Evolutionary conservation across 2,888 invertebrate genomes (phyloP), one percentile per base, ranked within the genome.

Genomic region (Latheticus oryzae): DNA sequence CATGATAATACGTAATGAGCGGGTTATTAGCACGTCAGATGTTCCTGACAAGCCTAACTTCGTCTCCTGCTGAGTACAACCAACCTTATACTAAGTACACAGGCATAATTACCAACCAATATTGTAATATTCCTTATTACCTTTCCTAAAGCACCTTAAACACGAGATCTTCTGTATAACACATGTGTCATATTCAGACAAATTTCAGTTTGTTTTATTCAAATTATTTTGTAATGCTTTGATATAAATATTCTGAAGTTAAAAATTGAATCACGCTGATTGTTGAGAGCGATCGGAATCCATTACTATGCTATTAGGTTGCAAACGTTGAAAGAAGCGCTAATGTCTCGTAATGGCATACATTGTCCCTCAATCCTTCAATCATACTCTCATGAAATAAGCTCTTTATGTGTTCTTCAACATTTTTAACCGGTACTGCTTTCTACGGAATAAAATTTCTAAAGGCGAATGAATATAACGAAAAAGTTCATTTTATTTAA

Each of bases 311-410:
- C 75, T 75, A 74, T 75, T 75, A 75, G 73, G 73, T 70, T 72
- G 73, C 75, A 76, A 75, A 75, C 74, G 74, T 70, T 74, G 74
- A 76, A 76, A 76, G 76, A 74, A 73, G 71, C 75, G 74, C 73
- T 75, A 76, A 76, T 76, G 76, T 75, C 69, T 69, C 73, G 68
- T 76, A 75, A 76, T 76, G 74, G 75, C 70, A 70, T 68, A 67
- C 71, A 76, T 75, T 76, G 76, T 76, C 69, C 73, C 67, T 65
- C 73, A 74, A 76, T 76, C 73, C 76, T 74, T 75, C 72, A 74
- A 73, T 72, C 72, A 71, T 71, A 70, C 72, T 69, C 69, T 67
- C 64, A 68, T 67, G 72, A 72, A 75, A 74, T 75, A 75, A 73
- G 74, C 73, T 70, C 72, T 74, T 73, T 72, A 69, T 63, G 5